These are phyloP conservation scores for Serinus canaria DNA, from an alignment of 2,113 vertebrate species.

Conservation along the genomic window DNA sequence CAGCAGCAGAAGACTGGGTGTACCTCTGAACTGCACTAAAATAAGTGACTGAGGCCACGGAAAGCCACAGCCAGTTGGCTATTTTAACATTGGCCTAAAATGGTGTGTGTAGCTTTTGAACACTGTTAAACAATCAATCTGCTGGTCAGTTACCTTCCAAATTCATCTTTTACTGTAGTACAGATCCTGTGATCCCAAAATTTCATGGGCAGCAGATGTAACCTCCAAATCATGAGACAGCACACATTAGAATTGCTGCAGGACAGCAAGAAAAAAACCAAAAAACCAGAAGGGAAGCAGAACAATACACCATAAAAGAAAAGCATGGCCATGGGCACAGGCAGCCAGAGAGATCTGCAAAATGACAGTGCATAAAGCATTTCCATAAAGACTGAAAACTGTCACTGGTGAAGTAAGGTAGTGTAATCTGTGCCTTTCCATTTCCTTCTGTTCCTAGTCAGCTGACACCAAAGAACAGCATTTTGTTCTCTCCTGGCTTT, in stretches of 20 bases:
- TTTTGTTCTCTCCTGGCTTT: not conserved
- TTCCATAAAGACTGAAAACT: not conserved
- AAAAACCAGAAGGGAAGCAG: not conserved
- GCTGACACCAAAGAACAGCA: not conserved
- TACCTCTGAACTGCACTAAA: not conserved
- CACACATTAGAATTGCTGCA: not conserved
- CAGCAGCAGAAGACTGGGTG: not conserved
- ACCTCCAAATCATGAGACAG: not conserved
- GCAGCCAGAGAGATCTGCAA: not conserved
- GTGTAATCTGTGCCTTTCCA: not conserved
- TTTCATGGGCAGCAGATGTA: not conserved
- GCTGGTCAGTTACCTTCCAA: not conserved
- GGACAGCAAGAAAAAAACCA: not conserved
- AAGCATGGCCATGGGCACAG: not conserved
- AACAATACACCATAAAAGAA: not conserved
- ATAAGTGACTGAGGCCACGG: not conserved
- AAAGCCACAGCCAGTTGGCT: not conserved
- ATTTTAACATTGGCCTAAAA: not conserved
- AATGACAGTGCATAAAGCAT: not conserved
- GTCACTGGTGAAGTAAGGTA: not conserved
- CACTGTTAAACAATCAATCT: not conserved
- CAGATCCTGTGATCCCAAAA: not conserved
- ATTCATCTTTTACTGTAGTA: not conserved
- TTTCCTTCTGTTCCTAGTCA: not conserved
- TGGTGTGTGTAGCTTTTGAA: not conserved